Conservation (phyloP, 2,797 vertebrate genomes). For the Muscicapa comitata region DNA sequence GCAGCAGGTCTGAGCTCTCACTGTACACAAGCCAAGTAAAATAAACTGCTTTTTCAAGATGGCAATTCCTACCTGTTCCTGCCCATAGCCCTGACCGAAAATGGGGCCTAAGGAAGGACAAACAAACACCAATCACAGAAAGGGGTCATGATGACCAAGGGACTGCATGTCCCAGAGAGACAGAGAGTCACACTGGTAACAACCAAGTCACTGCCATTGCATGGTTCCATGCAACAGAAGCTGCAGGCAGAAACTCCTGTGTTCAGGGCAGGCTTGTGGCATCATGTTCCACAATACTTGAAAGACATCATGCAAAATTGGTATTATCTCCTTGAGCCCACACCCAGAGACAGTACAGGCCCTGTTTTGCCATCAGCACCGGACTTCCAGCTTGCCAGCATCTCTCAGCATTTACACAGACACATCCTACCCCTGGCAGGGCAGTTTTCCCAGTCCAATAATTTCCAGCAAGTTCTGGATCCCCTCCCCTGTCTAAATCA, state of each 20-base stretch:
- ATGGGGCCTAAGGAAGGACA: background rate
- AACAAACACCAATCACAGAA: background rate
- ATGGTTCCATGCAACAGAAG: rapidly evolving
- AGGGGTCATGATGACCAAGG: background rate
- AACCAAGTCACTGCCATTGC: rapidly evolving
- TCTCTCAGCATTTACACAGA: background rate
- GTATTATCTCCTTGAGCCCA: background rate
- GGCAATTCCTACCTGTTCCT: background rate
- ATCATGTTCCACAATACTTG: rapidly evolving
- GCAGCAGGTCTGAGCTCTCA: background rate
- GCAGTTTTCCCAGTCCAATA: background rate
- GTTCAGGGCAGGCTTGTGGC: background rate
- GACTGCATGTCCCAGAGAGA: background rate
- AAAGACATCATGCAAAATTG: background rate
- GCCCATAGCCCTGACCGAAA: background rate
- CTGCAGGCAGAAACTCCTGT: background rate
- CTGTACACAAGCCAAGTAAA: background rate
- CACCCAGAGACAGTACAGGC: rapidly evolving
- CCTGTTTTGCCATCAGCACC: rapidly evolving
- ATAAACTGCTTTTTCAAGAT: background rate
- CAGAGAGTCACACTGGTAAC: rapidly evolving
- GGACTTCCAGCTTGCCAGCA: background rate
- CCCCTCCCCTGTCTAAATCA: background rate
- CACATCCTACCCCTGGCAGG: background rate
- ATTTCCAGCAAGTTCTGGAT: background rate